These are phyloP conservation scores for Malurus cyaneus DNA, from an alignment of 2,113 vertebrate species.

Conservation along the genomic window DNA sequence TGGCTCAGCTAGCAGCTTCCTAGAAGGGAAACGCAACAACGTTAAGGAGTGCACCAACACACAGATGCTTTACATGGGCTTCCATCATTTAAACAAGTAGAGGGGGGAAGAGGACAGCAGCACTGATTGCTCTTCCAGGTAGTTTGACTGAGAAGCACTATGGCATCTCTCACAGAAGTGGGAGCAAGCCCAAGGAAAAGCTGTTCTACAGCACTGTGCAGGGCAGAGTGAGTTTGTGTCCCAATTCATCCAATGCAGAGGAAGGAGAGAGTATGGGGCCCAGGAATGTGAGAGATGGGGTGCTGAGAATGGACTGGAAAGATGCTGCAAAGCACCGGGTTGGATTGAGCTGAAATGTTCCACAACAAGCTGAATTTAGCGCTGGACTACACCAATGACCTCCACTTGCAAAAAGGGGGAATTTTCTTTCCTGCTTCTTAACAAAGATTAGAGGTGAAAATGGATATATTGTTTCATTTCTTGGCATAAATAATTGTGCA, in stretches of 20 bases:
- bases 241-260: background rate
- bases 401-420: background rate
- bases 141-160: background rate
- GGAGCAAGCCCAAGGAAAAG: background rate
- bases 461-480: background rate
- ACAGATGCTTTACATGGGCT: rapidly evolving
- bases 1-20: background rate
- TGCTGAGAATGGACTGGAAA: background rate
- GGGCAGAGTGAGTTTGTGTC: background rate
- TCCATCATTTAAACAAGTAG: background rate
- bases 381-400: background rate
- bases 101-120: no score
- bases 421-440: background rate
- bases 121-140: rapidly evolving
- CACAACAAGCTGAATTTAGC: background rate
- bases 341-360: background rate
- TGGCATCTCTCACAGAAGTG: background rate
- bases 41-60: rapidly evolving
- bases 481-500: background rate
- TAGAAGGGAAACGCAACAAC: background rate
- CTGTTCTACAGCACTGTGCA: rapidly evolving
- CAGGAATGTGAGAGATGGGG: background rate
- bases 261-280: background rate
- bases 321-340: background rate
- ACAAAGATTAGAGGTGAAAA: background rate